Conservation (phyloP, 2,888 invertebrate genomes). For the Eupithecia abbreviata region DNA sequence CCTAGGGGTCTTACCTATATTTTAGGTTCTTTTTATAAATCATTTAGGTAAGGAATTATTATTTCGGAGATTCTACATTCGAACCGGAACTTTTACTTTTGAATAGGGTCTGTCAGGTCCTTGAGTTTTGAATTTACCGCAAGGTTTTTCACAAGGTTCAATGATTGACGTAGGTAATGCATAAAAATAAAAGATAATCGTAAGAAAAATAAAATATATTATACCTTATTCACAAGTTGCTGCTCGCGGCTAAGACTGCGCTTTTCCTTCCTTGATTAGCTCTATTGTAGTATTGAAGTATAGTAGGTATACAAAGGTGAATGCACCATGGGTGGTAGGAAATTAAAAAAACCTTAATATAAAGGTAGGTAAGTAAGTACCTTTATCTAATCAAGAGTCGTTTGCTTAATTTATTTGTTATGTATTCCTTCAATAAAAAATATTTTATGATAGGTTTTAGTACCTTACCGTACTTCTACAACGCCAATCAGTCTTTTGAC, state of each 20-base stretch:
- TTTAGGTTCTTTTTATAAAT: not conserved
- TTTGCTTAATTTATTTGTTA: not conserved
- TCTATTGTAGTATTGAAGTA: too few species aligned
- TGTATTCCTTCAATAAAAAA: not conserved
- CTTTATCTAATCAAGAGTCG: too few species aligned
- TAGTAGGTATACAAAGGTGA: too few species aligned
- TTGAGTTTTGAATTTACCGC: not conserved
- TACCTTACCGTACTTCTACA: not conserved
- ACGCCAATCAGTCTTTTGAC: not conserved
- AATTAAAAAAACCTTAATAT: not conserved
- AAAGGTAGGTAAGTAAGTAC: not conserved
- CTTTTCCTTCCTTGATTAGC: not conserved
- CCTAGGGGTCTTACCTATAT: too few species aligned
- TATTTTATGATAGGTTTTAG: not conserved
- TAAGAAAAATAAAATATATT: too few species aligned
- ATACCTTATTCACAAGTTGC: not conserved
- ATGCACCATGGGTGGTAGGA: not conserved
- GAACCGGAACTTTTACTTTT: not conserved
- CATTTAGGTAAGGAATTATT: not conserved
- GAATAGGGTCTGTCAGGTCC: not conserved
- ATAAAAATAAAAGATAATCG: not conserved
- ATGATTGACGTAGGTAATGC: not conserved
- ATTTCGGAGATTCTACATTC: not conserved
- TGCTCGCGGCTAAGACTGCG: not conserved
- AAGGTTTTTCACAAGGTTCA: not conserved